Base-by-base conservation (phyloP, 2,888 invertebrate species). In the Schizaphis graminum region DNA sequence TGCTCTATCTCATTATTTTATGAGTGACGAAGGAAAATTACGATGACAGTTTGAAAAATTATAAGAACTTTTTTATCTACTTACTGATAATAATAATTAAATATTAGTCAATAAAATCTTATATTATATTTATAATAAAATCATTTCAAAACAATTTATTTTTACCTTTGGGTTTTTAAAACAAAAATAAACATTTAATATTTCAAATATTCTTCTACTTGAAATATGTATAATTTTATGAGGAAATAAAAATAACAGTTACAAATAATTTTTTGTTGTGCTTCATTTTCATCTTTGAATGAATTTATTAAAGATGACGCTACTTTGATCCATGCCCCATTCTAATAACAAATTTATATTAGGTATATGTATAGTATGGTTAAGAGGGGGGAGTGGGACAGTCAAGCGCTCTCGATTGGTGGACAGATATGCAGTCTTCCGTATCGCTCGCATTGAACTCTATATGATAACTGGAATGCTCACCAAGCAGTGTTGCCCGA, bases 1-100 rank as follows among this genome's bases (percentile, higher is more conserved):
- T 94, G 86, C 91, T 90, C 49, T 94, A 94, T 85, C 86, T 57
- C 26, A 84, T 77, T 94, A 94, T 86, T 94, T 94, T 89, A 94
- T 94, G 90, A 94, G 94, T 86, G 94, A 94, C 84, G 90, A 77
- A 89, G 94, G 91, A 85, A 53, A 90, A 90, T 89, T 90, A 10
- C 85, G 21, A 90, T 94, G 94, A 86, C 91, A 90, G 49, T 91
- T 91, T 91, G 91, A 91, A 91, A 91, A 91, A 91, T 44, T 91
- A 1, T 91, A 91, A 91, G 21, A 41, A 84, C 21, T 91, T 84
- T 4, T 35, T 47, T 47, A 47, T 47, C 7, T 49, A 49, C 5
- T 11, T 49, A 11, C 11, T 49, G 49, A 88, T 47, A 26, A 90
- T 90, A 90, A 11, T 91, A 77, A 91, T 91, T 77, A 91, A 77